Conservation (phyloP, 1,140 invertebrate species). For the Acromyrmex heyeri region DNA sequence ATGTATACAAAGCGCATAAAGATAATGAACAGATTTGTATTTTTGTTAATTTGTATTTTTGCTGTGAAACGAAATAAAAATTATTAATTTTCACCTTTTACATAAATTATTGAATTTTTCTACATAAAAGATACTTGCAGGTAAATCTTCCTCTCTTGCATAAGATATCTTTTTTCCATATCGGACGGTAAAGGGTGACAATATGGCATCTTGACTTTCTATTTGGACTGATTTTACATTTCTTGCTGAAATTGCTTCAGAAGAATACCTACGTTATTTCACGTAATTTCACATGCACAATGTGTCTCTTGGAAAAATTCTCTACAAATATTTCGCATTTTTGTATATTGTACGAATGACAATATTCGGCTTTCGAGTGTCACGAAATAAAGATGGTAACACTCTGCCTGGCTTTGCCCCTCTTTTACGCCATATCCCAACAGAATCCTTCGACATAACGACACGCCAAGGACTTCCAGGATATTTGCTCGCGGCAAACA, state of each 20-base stretch:
- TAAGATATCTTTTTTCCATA: neutral
- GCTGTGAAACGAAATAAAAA: neutral
- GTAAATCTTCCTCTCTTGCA: neutral
- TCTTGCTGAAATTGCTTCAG: conserved; percentile 22
- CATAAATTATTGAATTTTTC: neutral
- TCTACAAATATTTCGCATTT: conserved; percentile 48
- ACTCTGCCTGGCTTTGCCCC: conserved; percentile 40
- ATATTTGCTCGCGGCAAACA: conserved; percentile 79
- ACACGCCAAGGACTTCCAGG: conserved; percentile 71
- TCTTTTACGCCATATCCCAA: conserved; percentile 46
- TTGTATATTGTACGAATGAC: conserved; percentile 44
- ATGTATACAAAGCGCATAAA: neutral
- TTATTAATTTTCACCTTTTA: neutral
- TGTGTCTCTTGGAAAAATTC: conserved; percentile 4
- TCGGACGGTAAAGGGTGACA: no score
- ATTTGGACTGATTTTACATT: neutral
- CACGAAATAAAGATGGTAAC: conserved; percentile 27
- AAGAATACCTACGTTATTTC: conserved; percentile 10
- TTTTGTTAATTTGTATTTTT: no score
- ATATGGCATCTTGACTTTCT: neutral
- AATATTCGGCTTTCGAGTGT: conserved; percentile 54
- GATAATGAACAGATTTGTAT: neutral
- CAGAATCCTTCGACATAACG: conserved; percentile 64
- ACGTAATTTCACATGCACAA: conserved; percentile 22
- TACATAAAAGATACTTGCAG: neutral